phyloP scores from a whole-genome alignment of 2,113 vertebrate species.

The Ameiurus melas region DNA sequence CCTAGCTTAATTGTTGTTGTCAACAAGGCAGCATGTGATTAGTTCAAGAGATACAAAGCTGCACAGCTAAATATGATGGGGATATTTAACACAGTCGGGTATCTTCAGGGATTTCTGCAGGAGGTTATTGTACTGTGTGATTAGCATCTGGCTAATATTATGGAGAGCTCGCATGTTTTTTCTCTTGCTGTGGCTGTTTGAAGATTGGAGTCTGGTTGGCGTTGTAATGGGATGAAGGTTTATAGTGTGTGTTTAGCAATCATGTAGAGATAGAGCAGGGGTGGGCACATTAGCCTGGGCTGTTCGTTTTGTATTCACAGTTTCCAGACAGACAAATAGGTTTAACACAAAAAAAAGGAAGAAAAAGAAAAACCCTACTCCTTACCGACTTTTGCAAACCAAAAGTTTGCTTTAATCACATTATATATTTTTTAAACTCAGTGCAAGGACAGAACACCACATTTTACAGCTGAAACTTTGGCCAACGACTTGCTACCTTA shows the following conservation, averaged over 20 bases:
- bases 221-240: slow-evolving; percentile 70
- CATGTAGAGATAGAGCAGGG: slow-evolving; percentile 58
- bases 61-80: slow-evolving; percentile 5
- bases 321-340: background rate
- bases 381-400: background rate
- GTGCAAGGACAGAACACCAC: background rate
- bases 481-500: background rate
- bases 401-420: background rate
- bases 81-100: slow-evolving; percentile 13
- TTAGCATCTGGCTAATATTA: slow-evolving; percentile 27
- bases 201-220: slow-evolving; percentile 56
- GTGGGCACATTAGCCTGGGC: background rate
- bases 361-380: background rate
- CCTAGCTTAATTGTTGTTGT: background rate
- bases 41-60: slow-evolving; percentile 8
- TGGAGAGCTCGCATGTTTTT: slow-evolving; percentile 11
- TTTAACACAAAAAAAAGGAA: background rate
- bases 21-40: slow-evolving; percentile 19
- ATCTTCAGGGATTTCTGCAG: slow-evolving; percentile 4
- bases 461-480: background rate
- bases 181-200: slow-evolving; percentile 48
- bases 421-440: background rate
- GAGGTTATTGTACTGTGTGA: slow-evolving; percentile 15
- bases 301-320: background rate
- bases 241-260: slow-evolving; percentile 71